Conservation (phyloP, 2,797 vertebrate species). For the Rhadinocentrus ornatus region DNA sequence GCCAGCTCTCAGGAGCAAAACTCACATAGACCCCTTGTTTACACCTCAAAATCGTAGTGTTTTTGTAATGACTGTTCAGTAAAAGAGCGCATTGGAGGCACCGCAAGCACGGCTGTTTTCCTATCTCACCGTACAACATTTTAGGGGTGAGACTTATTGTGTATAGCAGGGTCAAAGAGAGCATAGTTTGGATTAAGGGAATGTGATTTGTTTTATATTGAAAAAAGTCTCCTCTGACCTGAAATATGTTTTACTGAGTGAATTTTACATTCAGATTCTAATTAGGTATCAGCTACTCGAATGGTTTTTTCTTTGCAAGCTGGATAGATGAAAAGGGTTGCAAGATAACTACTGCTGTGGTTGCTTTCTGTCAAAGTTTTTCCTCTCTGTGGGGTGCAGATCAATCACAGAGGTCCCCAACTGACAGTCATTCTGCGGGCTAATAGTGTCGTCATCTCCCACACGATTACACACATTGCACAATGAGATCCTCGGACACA, state of each 20-base stretch:
- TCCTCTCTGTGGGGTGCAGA: conserved; percentile 57
- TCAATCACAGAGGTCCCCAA: conserved; percentile 69
- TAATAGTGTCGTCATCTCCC: conserved; percentile 76
- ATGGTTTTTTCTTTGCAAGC: conserved; percentile 53
- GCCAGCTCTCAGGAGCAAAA: conserved; percentile 74
- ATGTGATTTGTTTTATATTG: conserved; percentile 63
- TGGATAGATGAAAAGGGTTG: conserved; percentile 62
- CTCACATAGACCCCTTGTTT: conserved; percentile 73
- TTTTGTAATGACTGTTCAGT: conserved; percentile 72
- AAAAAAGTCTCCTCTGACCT: conserved; percentile 65
- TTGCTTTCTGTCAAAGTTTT: conserved; percentile 73
- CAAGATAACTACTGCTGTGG: conserved; percentile 68
- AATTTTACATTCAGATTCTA: conserved; percentile 63
- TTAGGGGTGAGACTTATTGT: conserved; percentile 65
- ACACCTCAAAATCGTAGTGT: conserved; percentile 67
- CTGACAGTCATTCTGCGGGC: conserved; percentile 68
- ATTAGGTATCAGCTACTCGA: conserved; percentile 60
- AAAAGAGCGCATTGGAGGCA: conserved; percentile 60
- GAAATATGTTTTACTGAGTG: conserved; percentile 66
- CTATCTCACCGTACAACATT: conserved; percentile 78
- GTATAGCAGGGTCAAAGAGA: conserved; percentile 61
- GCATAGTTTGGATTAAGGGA: conserved; percentile 62
- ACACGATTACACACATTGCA: conserved; percentile 67
- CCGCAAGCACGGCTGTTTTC: conserved; percentile 63
- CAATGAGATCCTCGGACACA: conserved; percentile 76